Conservation (phyloP, 37 sponge, comb jelly and placozoan genomes). For the Theonella swinhoei region DNA sequence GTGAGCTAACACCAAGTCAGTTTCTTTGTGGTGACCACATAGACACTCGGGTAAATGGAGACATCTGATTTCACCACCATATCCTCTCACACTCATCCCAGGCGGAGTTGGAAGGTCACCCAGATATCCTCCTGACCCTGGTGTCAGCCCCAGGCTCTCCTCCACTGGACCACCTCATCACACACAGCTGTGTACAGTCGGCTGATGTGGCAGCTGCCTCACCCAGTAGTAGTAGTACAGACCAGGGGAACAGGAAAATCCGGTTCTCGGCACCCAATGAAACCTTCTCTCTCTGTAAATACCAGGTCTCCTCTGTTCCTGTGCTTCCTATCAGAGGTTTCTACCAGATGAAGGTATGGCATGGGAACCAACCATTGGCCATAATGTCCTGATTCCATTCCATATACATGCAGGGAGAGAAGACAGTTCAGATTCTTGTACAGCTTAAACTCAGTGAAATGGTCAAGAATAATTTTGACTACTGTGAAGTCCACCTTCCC, state of each 20-base stretch:
- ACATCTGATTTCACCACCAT: too few species aligned
- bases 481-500: conserved; percentile 83
- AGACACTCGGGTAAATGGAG: too few species aligned
- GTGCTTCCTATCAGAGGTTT: conserved; percentile 80
- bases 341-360: conserved; percentile 97
- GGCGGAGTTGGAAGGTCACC: conserved; percentile 89
- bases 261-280: conserved; percentile 83
- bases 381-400: too few species aligned
- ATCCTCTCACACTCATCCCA: too few species aligned
- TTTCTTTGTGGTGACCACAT: background rate
- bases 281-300: conserved; percentile 72
- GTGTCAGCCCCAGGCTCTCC: conserved; percentile 56
- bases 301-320: conserved; percentile 45
- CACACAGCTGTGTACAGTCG: conserved; percentile 82
- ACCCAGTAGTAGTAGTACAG: background rate
- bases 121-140: conserved; percentile 76
- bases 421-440: conserved; percentile 62
- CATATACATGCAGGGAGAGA: conserved; percentile 50
- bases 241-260: conserved; percentile 54
- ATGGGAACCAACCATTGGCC: background rate
- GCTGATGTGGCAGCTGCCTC: conserved; percentile 18
- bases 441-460: conserved; percentile 79
- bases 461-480: conserved; percentile 88
- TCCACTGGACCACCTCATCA: conserved; percentile 62
- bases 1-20: conserved; percentile 19